phyloP scores from a whole-genome alignment of 2,888 invertebrate species.

The Eupelmus urozonus region DNA sequence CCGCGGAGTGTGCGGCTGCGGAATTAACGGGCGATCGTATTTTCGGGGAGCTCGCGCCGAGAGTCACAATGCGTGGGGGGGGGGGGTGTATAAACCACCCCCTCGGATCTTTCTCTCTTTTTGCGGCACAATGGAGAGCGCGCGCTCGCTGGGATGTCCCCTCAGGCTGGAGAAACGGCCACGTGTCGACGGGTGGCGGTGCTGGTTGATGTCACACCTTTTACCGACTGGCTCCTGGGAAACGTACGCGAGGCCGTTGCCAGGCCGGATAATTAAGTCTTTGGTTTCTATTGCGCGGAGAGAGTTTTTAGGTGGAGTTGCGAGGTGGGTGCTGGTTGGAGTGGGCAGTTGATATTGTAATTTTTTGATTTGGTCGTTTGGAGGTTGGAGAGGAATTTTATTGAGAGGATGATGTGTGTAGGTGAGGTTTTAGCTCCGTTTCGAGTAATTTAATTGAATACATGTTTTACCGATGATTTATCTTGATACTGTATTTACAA shows the following conservation, averaged over 20 bases:
- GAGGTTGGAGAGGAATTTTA: neutral
- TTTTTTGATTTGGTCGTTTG: neutral
- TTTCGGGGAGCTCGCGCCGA: constrained; percentile 4
- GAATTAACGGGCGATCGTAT: constrained; percentile 28
- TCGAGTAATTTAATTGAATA: no score
- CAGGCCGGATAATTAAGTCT: constrained; percentile 49
- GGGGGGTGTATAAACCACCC: neutral
- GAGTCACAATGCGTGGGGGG: neutral
- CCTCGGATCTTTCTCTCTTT: neutral
- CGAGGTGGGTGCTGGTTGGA: neutral
- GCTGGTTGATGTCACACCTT: constrained; percentile 59
- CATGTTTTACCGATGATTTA: no score
- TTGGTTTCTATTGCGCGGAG: constrained; percentile 16
- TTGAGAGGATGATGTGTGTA: no score
- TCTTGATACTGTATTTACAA: no score
- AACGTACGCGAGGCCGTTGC: constrained; percentile 36
- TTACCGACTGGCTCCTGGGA: constrained; percentile 55
- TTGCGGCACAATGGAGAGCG: no score
- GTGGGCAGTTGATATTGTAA: no score
- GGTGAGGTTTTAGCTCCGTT: no score
- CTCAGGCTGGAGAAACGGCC: constrained; percentile 57
- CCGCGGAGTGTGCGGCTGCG: neutral
- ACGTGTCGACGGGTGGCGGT: constrained; percentile 61
- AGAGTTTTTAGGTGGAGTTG: constrained; percentile 1
- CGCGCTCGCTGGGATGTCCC: no score